Evolutionary conservation across 2,113 vertebrate genomes (phyloP), one percentile per base, ranked within the genome.

Genomic region (Microcebus murinus): DNA sequence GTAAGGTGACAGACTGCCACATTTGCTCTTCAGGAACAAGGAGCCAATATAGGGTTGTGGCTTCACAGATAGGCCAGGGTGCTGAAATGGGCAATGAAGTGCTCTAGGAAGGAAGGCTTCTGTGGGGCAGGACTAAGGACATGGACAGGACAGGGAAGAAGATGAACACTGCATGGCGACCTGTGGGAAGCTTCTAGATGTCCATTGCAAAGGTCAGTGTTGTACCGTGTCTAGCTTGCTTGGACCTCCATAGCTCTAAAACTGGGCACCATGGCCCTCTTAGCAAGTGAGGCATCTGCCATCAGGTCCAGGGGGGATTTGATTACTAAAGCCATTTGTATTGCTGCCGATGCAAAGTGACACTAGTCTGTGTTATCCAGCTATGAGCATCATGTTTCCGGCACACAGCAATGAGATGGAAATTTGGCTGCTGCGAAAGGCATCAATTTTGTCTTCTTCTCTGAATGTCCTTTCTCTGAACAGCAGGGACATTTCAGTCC

Each of bases 11-110:
- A 95, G 29, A 76, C 50, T 76, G 65, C 45, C 65, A 94, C 0
- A 10, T 94, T 96, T 97, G 89, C 97, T 98, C 90, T 97, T 98
- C 96, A 95, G 42, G 89, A 97, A 96, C n/a, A 4, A 92, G 86
- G 65, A 83, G 27, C 61, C 67, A 42, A 42, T 61, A 27, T 87
- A 45, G 50, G 31, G 3, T 50, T 59, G 34, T 57, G 83, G 57
- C 91, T 94, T 86, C 70, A 71, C 73, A 79, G 90, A 91, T 42
- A 81, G 61, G 76, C 18, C 39, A 96, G 18, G 71, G 45, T 45
- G 76, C 92, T 89, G 79, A 74, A 96, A 90, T 0, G 0, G 65
- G 94, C 84, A 86, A 8, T 45, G 67, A 91, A 85, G 87, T 34
- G 13, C 18, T 45, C 63, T 76, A 23, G 81, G 80, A 90, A 90